phyloP scores from a whole-genome alignment of 2,113 vertebrate species.

The Callipepla squamata region DNA sequence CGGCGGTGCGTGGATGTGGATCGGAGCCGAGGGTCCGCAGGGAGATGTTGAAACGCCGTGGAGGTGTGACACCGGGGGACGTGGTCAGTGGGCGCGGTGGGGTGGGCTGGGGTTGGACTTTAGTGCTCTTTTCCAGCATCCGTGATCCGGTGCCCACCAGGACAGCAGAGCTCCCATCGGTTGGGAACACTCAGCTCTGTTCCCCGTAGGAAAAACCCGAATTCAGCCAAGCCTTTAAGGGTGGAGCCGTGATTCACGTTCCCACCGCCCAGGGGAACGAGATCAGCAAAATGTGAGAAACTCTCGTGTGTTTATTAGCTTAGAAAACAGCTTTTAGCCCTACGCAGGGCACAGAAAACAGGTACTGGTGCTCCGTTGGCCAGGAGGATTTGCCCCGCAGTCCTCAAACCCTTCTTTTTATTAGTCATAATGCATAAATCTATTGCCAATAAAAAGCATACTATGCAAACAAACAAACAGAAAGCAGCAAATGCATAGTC shows the following conservation, averaged over 20 bases:
- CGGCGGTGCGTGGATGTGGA: too few species aligned
- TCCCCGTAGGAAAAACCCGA: fast-evolving
- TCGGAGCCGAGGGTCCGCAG: too few species aligned
- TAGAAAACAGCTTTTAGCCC: not conserved
- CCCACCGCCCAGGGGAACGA: not conserved
- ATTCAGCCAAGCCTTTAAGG: not conserved
- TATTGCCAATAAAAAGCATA: not conserved
- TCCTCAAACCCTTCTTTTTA: not conserved
- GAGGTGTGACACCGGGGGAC: too few species aligned
- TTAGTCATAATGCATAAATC: not conserved
- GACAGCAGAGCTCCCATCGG: fast-evolving
- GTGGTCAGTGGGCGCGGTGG: too few species aligned
- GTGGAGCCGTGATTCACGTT: fast-evolving
- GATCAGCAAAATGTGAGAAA: not conserved
- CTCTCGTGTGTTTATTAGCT: not conserved
- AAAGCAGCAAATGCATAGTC: not conserved
- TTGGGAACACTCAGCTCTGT: fast-evolving
- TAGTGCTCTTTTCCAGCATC: too few species aligned
- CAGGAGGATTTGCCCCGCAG: not conserved
- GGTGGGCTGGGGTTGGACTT: too few species aligned
- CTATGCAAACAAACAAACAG: not conserved
- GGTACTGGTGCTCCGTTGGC: fast-evolving
- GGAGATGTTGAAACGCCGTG: too few species aligned
- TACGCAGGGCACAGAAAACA: not conserved
- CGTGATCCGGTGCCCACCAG: fast-evolving